Percentiles rank a stretch among this genome's conserved stretches.
These are phyloP conservation scores for Leptothorax acervorum DNA, from an alignment of 2,888 invertebrate genomes.

Conservation along the genomic window DNA sequence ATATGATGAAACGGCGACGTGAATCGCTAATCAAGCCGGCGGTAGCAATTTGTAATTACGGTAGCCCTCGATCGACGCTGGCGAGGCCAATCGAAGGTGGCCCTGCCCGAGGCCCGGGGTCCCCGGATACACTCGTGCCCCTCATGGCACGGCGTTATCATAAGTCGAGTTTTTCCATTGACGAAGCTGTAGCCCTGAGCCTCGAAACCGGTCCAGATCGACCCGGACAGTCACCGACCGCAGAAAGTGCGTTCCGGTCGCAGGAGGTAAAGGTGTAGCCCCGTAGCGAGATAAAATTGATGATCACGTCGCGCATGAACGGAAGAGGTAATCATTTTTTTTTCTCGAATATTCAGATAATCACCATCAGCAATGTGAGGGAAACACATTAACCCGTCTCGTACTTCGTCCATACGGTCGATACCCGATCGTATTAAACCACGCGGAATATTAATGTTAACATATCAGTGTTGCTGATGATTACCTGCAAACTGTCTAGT, in stretches of 20 bases:
- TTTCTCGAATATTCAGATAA: conserved; percentile 17
- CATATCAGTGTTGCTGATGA: conserved; percentile 25
- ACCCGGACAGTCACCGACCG: conserved; percentile 56
- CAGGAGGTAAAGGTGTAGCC: conserved; percentile 4
- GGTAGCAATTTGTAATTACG: conserved; percentile 83
- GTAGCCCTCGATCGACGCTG: conserved; percentile 70
- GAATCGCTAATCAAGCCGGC: conserved; percentile 82
- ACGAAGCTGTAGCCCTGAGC: conserved; percentile 77
- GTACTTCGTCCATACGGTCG: conserved; percentile 4
- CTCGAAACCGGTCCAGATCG: conserved; percentile 80
- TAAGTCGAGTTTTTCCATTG: conserved; percentile 83
- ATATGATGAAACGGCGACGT: conserved; percentile 66
- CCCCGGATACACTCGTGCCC: conserved; percentile 10
- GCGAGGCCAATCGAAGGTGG: conserved; percentile 63
- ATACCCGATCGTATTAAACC: conserved; percentile 25
- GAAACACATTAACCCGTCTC: conserved; percentile 20
- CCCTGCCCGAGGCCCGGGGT: conserved; percentile 8
- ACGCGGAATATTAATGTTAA: conserved; percentile 41
- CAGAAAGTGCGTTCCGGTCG: conserved; percentile 41
- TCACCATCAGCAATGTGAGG: conserved; percentile 18
- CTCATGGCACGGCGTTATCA: conserved; percentile 74
- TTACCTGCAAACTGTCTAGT: conserved; percentile 30
- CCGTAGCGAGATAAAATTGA: conserved; percentile 35
- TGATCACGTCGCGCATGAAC: conserved; percentile 14
- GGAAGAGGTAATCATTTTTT: neutral